A percentile compares a stretch with the other conserved stretches of the same genome.
These are phyloP conservation scores for Zaprionus lineosus DNA, from an alignment of 2,888 invertebrate genomes.

Conservation along the genomic window DNA sequence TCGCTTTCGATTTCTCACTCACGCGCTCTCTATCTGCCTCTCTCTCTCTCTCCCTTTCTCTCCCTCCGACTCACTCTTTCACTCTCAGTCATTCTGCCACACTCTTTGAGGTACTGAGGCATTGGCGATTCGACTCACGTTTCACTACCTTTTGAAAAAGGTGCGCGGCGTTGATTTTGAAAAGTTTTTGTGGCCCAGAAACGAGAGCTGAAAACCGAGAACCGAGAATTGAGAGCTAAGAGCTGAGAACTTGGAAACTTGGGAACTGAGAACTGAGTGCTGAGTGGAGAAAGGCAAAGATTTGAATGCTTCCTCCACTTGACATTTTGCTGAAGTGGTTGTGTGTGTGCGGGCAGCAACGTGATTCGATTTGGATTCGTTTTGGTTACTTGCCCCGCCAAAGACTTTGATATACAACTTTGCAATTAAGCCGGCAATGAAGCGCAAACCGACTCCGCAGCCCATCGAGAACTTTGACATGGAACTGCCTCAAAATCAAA, in stretches of 20 bases:
- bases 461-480: constrained; percentile 35
- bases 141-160: constrained; percentile 53
- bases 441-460: constrained; percentile 52
- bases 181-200: constrained; percentile 64
- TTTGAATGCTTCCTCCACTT: constrained; percentile 72
- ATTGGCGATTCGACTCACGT: constrained; percentile 63
- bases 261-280: too few relatives aligned
- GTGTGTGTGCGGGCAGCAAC: constrained; percentile 44
- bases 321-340: constrained; percentile 69
- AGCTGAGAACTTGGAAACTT: too few relatives aligned
- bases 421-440: constrained; percentile 69
- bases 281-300: too few relatives aligned
- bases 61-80: too few relatives aligned
- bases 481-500: constrained; percentile 55
- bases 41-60: constrained; percentile 59
- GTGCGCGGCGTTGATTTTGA: constrained; percentile 69
- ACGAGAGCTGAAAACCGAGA: too few relatives aligned
- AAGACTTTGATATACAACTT: constrained; percentile 58
- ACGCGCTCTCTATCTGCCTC: constrained; percentile 34
- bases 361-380: constrained; percentile 71
- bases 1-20: constrained; percentile 24
- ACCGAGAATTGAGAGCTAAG: too few relatives aligned
- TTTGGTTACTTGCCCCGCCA: constrained; percentile 49
- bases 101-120: too few relatives aligned
- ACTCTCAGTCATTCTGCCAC: too few relatives aligned